Conservation (phyloP, 1,140 invertebrate genomes). For the Phenacoccus solenopsis region DNA sequence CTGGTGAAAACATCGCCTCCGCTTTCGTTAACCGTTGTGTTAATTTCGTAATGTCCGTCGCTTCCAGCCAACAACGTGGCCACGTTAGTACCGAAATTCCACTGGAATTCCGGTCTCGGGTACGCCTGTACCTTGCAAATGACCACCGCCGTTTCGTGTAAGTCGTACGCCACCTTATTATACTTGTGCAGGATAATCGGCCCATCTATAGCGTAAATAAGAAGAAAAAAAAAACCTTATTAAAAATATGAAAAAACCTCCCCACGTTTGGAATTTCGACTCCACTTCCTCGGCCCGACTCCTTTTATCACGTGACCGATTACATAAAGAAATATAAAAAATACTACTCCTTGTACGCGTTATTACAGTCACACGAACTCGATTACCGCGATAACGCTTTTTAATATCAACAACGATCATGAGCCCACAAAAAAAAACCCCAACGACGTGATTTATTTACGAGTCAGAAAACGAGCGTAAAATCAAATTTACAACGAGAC, state of each 20-base stretch:
- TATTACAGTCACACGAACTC: no score
- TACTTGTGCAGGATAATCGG: constrained; percentile 72
- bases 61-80: constrained; percentile 56
- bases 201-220: constrained; percentile 62
- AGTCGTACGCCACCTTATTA: constrained; percentile 77
- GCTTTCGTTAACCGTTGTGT: constrained; percentile 61
- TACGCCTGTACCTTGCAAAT: constrained; percentile 80
- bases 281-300: no score
- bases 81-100: constrained; percentile 63
- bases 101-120: constrained; percentile 82
- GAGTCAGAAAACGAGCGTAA: background rate
- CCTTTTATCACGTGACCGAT: no score
- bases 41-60: constrained; percentile 76
- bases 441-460: background rate
- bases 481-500: no score
- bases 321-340: no score
- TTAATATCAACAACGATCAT: no score
- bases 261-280: no score
- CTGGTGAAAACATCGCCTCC: constrained; percentile 66
- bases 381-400: no score
- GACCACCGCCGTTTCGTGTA: constrained; percentile 68
- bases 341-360: no score
- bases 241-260: no score
- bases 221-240: no score
- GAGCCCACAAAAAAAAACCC: no score